Conservation (phyloP, 1,140 invertebrate genomes). For the Archivesica marissinica region DNA sequence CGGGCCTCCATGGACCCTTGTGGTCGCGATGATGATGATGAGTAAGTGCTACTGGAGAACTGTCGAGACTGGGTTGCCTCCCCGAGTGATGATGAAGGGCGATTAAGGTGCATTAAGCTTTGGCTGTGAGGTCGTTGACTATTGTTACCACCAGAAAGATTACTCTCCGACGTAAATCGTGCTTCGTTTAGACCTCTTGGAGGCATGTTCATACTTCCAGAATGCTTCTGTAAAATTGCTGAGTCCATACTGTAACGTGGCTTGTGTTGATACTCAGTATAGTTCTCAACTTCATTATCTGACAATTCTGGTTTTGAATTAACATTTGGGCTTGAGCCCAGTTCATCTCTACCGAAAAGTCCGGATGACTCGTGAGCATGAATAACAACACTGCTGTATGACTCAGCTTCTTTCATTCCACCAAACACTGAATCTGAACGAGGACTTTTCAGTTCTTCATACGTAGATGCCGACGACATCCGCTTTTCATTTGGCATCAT, state of each 20-base stretch:
- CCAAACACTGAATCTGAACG: constrained; percentile 66
- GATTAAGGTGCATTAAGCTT: constrained; percentile 56
- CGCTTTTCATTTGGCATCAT: constrained; percentile 67
- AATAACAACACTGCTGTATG: constrained; percentile 79
- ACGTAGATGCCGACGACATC: constrained; percentile 72
- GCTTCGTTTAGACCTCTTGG: constrained; percentile 58
- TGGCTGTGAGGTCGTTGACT: constrained; percentile 43
- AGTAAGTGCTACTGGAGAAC: constrained; percentile 13
- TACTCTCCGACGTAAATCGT: constrained; percentile 68
- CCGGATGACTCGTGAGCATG: constrained; percentile 73
- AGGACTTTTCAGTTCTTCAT: constrained; percentile 69
- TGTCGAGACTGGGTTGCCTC: constrained; percentile 22
- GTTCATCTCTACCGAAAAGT: constrained; percentile 76
- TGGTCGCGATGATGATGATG: constrained; percentile 45
- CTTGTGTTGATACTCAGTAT: constrained; percentile 21
- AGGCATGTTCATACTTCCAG: constrained; percentile 47
- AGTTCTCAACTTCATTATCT: constrained; percentile 40
- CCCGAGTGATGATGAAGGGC: constrained; percentile 42
- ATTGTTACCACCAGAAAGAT: constrained; percentile 38
- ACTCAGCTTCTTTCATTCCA: constrained; percentile 77
- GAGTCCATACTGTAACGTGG: constrained; percentile 74
- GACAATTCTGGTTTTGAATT: constrained; percentile 68
- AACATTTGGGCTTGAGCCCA: constrained; percentile 71
- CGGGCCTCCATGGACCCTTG: constrained; percentile 53
- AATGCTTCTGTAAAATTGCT: constrained; percentile 61